These are phyloP conservation scores for Rhopalosiphum maidis DNA, from an alignment of 1,140 invertebrate species.

Conservation along the genomic window DNA sequence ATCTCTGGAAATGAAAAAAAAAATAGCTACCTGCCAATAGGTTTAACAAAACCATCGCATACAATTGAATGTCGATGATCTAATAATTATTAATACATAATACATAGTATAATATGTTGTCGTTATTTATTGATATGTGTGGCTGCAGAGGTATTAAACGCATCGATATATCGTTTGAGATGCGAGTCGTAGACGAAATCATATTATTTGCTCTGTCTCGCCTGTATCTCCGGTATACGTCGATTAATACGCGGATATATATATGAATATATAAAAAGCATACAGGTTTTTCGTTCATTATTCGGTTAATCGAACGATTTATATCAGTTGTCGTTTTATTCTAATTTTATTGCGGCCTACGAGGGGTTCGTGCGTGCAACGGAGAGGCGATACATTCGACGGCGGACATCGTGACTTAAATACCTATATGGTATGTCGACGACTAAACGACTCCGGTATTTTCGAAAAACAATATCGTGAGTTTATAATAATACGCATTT, in stretches of 20 bases:
- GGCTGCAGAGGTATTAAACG: not conserved
- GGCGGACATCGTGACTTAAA: not conserved
- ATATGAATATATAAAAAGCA: too few species aligned
- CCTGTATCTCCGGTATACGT: not conserved
- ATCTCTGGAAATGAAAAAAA: not conserved
- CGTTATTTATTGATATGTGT: not conserved
- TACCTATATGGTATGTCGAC: not conserved
- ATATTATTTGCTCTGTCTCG: not conserved
- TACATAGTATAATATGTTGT: too few species aligned
- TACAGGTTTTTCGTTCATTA: not conserved
- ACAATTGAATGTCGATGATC: not conserved
- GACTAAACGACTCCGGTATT: not conserved
- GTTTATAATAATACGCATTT: not conserved
- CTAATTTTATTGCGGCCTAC: not conserved
- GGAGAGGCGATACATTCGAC: not conserved
- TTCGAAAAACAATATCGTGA: not conserved
- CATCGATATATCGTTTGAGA: not conserved
- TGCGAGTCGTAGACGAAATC: not conserved
- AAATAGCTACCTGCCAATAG: not conserved
- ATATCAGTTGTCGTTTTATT: not conserved
- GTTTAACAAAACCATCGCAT: not conserved
- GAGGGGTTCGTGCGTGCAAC: not conserved
- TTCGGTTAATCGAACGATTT: constrained; percentile 25
- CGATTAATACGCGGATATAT: not conserved
- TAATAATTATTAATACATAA: not conserved